Percentiles rank a stretch among this genome's conserved stretches.
These are phyloP conservation scores for Lasius fuliginosus DNA, from an alignment of 2,888 invertebrate species.

Conservation along the genomic window DNA sequence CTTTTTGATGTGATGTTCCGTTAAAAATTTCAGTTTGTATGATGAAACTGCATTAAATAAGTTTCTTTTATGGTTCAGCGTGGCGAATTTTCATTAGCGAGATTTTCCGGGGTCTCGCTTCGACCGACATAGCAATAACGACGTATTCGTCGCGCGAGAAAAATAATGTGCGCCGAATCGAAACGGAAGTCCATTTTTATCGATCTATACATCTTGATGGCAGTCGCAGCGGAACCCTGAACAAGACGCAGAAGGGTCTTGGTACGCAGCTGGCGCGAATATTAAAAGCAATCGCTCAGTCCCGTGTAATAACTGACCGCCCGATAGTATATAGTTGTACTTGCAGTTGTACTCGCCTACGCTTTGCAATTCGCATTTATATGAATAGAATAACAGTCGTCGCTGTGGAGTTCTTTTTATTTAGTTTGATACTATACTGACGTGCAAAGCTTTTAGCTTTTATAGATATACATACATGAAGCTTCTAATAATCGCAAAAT, in stretches of 20 bases:
- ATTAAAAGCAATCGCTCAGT: constrained; percentile 84
- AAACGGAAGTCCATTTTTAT: constrained; percentile 78
- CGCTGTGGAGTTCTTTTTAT: constrained; percentile 14
- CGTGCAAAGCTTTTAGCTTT: not conserved
- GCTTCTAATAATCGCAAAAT: not conserved
- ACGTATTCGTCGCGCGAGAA: constrained; percentile 44
- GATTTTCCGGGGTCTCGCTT: constrained; percentile 21
- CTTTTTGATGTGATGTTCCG: constrained; percentile 6
- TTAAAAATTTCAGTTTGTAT: constrained; percentile 56
- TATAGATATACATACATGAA: not conserved
- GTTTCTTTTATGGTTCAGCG: constrained; percentile 32
- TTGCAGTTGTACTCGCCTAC: constrained; percentile 60
- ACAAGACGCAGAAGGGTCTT: constrained; percentile 37
- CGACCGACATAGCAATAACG: constrained; percentile 55
- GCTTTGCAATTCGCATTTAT: constrained; percentile 52
- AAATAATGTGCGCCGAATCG: constrained; percentile 66
- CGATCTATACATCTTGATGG: constrained; percentile 73
- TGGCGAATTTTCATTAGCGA: constrained; percentile 31
- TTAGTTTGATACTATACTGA: not conserved
- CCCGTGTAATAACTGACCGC: constrained; percentile 82
- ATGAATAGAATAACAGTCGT: constrained; percentile 64
- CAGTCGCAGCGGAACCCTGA: constrained; percentile 52
- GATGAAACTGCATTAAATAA: constrained; percentile 69
- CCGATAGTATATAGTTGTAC: constrained; percentile 69
- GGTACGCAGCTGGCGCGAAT: constrained; percentile 82